Percentiles rank a stretch among this genome's conserved stretches.
Evolutionary conservation across 2,888 invertebrate species (phyloP).

Genomic region (Hecatera dysodea): DNA sequence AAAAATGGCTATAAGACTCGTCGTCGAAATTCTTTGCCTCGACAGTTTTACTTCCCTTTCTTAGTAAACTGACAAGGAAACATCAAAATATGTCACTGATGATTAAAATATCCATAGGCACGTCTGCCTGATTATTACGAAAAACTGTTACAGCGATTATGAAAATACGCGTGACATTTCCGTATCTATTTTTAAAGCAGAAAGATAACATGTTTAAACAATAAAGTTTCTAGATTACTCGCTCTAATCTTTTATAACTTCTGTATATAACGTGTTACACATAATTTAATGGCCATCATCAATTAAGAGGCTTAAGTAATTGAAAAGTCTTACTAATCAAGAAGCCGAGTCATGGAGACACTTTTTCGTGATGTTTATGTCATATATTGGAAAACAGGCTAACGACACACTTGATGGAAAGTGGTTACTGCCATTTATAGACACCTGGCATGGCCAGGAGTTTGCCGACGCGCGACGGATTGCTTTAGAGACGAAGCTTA

Average conservation of each 20-base stretch:
- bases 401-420: constrained; percentile 7
- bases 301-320: constrained; percentile 15
- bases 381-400: constrained; percentile 12
- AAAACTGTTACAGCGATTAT: constrained; percentile 15
- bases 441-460: background rate
- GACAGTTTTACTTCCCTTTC: background rate
- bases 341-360: background rate
- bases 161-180: constrained; percentile 25
- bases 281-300: background rate
- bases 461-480: too few species aligned
- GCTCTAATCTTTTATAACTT: constrained; percentile 19
- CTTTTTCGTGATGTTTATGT: constrained; percentile 20
- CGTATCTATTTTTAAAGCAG: constrained; percentile 26
- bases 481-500: background rate
- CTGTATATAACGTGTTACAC: constrained; percentile 8
- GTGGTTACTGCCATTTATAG: constrained; percentile 1
- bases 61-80: constrained; percentile 13
- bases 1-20: background rate
- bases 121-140: constrained; percentile 26
- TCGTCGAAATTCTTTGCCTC: background rate
- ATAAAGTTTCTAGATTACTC: constrained; percentile 11
- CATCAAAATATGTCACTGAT: constrained; percentile 34
- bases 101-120: constrained; percentile 35
- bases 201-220: constrained; percentile 28
- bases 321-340: background rate